Base-by-base conservation (phyloP, 2,113 vertebrate species). In the Baryphthengus martii region DNA sequence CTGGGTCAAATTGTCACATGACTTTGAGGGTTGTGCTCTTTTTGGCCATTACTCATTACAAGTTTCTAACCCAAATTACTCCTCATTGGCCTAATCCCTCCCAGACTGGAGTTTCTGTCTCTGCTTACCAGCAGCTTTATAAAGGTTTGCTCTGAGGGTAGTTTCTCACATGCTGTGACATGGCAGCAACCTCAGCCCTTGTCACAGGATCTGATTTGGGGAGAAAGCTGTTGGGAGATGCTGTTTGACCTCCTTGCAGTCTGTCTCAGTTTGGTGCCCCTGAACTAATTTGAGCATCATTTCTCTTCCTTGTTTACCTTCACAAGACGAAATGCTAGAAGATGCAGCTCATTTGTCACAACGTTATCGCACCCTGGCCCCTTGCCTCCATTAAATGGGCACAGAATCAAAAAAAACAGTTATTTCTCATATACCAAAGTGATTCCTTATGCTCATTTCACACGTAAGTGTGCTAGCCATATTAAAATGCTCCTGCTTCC, bases 341-440 rank as follows among this genome's bases (percentile, higher is more conserved):
- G 52, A 80, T 77, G 52, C 65, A 92, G 68, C 47, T 94, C 76
- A 61, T 94, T 90, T 93, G 47, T 95, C 90, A 86, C 59, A 56
- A 85, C 0, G 0, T 81, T 92, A 84, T 92, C 82, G 53, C 56
- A 45, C 44, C 52, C 78, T 77, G 78, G 82, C 93, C 93, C 75
- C 45, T 90, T 95, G 72, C 86, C 92, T 94, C 83, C 90, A 79
- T 89, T 81, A 85, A 82, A 70, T 39, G 70, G 91, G 95, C 90
- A 87, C 73, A 82, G 89, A 93, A 92, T 93, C 85, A 94, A 95
- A 85, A 88, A 68, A 72, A 45, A 50, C 55, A 95, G 31, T 58
- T 70, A 70, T 81, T 88, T 88, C 58, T 88, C 13, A 7, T 72
- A n/a, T 28, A 89, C 21, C 37, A 71, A 86, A 88, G 56, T 4